Percentiles rank a stretch among this genome's conserved stretches.
phyloP scores from a whole-genome alignment of 2,113 vertebrate genomes.

The Sorex fumeus region DNA sequence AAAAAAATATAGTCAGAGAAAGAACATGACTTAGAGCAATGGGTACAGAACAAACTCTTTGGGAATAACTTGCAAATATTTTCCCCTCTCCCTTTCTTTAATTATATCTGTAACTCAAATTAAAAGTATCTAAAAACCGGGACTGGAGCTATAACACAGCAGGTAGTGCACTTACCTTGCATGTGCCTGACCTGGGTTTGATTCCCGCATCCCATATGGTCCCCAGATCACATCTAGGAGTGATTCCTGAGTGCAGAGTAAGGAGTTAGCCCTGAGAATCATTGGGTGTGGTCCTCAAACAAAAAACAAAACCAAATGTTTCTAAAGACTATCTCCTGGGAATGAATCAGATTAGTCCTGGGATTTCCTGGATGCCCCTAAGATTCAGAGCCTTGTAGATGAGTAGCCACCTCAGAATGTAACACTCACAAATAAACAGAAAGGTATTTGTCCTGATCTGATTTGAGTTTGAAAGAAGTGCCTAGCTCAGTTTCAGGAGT shows the following conservation, averaged over 20 bases:
- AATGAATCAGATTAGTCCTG: constrained; percentile 15
- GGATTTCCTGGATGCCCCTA: neutral
- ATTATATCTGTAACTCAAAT: constrained; percentile 1
- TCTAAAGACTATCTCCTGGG: neutral
- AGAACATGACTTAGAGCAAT: neutral
- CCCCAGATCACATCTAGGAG: too few relatives aligned
- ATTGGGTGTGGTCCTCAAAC: too few relatives aligned
- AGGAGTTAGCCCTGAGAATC: too few relatives aligned
- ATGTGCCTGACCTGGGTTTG: too few relatives aligned
- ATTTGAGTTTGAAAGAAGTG: constrained; percentile 28
- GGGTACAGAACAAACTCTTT: neutral
- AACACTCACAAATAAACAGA: neutral
- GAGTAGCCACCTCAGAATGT: neutral
- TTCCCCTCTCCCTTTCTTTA: constrained; percentile 3
- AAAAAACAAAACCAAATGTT: too few relatives aligned
- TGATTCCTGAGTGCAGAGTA: too few relatives aligned
- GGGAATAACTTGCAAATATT: neutral
- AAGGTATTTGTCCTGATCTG: neutral
- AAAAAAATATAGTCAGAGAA: neutral
- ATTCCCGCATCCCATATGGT: too few relatives aligned
- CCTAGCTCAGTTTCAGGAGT: neutral
- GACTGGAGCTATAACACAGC: too few relatives aligned
- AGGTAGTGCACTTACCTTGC: too few relatives aligned
- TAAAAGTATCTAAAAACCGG: neutral
- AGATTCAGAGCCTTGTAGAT: neutral